A percentile compares a stretch with the other conserved stretches of the same genome.
These are phyloP conservation scores for Griposia aprilina DNA, from an alignment of 2,888 invertebrate genomes.

Conservation along the genomic window DNA sequence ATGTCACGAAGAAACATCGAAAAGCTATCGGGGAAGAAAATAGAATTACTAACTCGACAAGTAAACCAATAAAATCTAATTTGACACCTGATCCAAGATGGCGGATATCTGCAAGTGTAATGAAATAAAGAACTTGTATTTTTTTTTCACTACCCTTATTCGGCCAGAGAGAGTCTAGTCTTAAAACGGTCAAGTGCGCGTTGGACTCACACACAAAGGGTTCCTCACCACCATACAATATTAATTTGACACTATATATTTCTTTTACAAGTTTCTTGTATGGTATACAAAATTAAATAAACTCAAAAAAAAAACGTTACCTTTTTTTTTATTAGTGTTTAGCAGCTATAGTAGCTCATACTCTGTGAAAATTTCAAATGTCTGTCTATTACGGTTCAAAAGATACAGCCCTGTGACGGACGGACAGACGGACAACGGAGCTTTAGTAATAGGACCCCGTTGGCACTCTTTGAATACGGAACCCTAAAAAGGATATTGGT, in stretches of 20 bases:
- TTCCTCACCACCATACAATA: neutral
- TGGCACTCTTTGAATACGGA: neutral
- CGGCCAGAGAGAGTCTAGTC: neutral
- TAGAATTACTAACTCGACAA: conserved; percentile 55
- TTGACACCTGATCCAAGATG: conserved; percentile 54
- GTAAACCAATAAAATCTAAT: conserved; percentile 63
- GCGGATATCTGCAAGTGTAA: conserved; percentile 41
- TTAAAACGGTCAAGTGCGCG: neutral
- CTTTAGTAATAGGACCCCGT: neutral
- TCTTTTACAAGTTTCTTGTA: neutral
- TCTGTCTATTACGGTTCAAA: neutral
- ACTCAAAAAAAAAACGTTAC: too few species aligned
- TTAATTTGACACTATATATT: neutral
- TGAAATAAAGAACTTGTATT: conserved; percentile 9
- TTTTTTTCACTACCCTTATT: conserved; percentile 16
- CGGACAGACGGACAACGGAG: neutral
- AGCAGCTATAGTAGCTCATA: neutral
- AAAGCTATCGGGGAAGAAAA: conserved; percentile 50
- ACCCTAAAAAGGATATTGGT: conserved; percentile 48
- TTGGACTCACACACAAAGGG: neutral
- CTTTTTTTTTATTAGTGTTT: neutral
- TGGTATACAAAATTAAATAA: neutral
- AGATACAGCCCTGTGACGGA: neutral
- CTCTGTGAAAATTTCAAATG: neutral
- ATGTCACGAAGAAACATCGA: conserved; percentile 34